Percentiles rank a stretch among this genome's conserved stretches.
These are phyloP conservation scores for Urocyon cinereoargenteus DNA, from an alignment of 2,797 vertebrate genomes.

Conservation along the genomic window DNA sequence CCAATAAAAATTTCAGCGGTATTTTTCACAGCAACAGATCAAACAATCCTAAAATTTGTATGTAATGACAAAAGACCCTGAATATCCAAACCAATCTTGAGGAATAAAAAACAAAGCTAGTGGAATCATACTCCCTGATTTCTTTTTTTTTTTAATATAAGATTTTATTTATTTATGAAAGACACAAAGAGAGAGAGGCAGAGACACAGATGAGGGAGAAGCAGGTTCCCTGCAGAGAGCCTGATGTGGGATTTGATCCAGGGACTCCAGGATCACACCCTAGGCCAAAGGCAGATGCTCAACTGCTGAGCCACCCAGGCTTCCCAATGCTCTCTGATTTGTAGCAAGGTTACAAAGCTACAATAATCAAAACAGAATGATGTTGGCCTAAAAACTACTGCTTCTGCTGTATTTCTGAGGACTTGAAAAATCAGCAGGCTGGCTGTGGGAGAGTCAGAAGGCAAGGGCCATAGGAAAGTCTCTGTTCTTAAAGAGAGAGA, in stretches of 20 bases:
- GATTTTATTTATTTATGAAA: too few species aligned
- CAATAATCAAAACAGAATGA: neutral
- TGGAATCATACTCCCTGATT: neutral
- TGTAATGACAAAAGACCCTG: neutral
- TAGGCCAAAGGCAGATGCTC: too few species aligned
- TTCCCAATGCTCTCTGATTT: neutral
- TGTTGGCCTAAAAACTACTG: neutral
- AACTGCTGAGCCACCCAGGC: too few species aligned
- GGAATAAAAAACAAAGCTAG: neutral
- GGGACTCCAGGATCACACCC: too few species aligned
- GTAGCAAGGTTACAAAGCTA: neutral
- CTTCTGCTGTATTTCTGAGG: too few species aligned
- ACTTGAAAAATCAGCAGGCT: neutral
- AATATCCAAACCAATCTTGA: neutral
- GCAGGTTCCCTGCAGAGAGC: too few species aligned
- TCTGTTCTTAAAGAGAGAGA: neutral
- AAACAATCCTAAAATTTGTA: neutral
- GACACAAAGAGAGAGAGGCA: too few species aligned
- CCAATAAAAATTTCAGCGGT: neutral
- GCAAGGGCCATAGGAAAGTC: neutral
- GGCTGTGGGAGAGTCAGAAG: neutral
- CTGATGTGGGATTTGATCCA: too few species aligned
- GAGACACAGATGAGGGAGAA: too few species aligned
- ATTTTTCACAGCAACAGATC: neutral
- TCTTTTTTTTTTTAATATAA: neutral